Percentiles rank a stretch among this genome's conserved stretches.
These are phyloP conservation scores for Caenorhabditis angaria DNA, from an alignment of 2,888 invertebrate genomes.

Conservation along the genomic window DNA sequence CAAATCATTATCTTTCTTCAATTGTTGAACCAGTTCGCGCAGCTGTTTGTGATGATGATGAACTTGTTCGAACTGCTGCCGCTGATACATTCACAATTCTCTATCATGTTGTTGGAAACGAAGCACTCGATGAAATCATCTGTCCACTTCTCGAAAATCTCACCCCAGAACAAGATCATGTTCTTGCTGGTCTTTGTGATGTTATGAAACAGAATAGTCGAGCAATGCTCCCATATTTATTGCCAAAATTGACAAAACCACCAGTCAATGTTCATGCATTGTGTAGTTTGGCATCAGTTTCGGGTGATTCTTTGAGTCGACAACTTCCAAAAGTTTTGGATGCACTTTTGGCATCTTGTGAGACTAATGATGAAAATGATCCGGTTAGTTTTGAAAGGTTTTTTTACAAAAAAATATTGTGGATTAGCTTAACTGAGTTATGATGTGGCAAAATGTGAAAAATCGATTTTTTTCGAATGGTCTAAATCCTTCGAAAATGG, in stretches of 20 bases:
- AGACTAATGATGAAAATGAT: slow-evolving; percentile 54
- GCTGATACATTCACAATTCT: slow-evolving; percentile 95
- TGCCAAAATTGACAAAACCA: slow-evolving; percentile 85
- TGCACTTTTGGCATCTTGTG: slow-evolving; percentile 79
- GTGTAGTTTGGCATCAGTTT: slow-evolving; percentile 91
- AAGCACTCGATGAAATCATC: slow-evolving; percentile 93
- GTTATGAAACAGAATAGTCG: slow-evolving; percentile 93
- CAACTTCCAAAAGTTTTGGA: slow-evolving; percentile 91
- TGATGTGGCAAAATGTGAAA: too few relatives aligned
- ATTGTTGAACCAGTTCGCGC: slow-evolving; percentile 86
- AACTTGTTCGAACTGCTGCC: slow-evolving; percentile 84
- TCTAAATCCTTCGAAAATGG: too few relatives aligned
- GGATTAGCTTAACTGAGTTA: too few relatives aligned
- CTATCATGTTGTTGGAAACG: slow-evolving; percentile 88
- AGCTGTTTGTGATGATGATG: slow-evolving; percentile 83
- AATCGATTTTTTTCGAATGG: too few relatives aligned
- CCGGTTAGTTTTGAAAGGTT: slow-evolving; percentile 31
- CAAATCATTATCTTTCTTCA: slow-evolving; percentile 52
- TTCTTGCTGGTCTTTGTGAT: slow-evolving; percentile 92
- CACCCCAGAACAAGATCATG: slow-evolving; percentile 84
- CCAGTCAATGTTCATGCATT: slow-evolving; percentile 89
- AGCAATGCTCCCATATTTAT: slow-evolving; percentile 88
- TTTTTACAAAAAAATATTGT: too few relatives aligned
- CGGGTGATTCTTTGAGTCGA: slow-evolving; percentile 87
- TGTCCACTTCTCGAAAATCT: slow-evolving; percentile 86